phyloP scores from a whole-genome alignment of 2,113 vertebrate species.

The Empidonax traillii region DNA sequence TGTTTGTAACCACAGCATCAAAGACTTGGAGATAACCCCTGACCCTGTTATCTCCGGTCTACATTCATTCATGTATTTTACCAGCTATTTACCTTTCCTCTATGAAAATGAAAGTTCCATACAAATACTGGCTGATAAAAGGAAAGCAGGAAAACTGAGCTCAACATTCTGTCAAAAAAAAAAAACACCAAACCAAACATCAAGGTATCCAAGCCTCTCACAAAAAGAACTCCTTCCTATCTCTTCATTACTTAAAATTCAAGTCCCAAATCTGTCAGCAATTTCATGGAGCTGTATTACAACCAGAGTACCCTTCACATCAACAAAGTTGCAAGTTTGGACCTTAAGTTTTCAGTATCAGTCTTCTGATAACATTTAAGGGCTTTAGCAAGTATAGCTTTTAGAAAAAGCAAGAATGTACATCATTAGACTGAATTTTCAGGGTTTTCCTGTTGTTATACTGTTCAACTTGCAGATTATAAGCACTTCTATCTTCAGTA shows the following conservation, averaged over 20 bases:
- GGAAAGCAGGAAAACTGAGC: neutral
- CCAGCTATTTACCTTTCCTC: neutral
- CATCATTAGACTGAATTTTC: neutral
- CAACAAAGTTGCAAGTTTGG: neutral
- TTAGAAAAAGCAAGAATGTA: neutral
- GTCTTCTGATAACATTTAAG: neutral
- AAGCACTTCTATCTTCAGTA: neutral
- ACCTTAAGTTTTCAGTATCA: neutral
- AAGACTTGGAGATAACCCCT: constrained; percentile 26
- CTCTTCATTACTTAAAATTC: neutral
- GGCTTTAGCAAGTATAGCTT: neutral
- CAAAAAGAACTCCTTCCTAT: neutral
- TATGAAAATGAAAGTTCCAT: neutral
- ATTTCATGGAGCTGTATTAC: neutral
- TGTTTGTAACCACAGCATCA: neutral
- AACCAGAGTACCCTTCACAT: neutral
- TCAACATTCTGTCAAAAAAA: neutral
- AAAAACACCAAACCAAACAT: neutral
- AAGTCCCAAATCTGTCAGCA: neutral
- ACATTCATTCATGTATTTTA: neutral
- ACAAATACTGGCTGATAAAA: neutral
- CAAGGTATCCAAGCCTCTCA: neutral
- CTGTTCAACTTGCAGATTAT: neutral
- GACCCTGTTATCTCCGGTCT: constrained; percentile 12
- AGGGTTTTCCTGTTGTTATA: neutral